Percentiles rank a stretch among this genome's conserved stretches.
phyloP scores from a whole-genome alignment of 2,888 invertebrate species.

The Tricholauxania praeusta region DNA sequence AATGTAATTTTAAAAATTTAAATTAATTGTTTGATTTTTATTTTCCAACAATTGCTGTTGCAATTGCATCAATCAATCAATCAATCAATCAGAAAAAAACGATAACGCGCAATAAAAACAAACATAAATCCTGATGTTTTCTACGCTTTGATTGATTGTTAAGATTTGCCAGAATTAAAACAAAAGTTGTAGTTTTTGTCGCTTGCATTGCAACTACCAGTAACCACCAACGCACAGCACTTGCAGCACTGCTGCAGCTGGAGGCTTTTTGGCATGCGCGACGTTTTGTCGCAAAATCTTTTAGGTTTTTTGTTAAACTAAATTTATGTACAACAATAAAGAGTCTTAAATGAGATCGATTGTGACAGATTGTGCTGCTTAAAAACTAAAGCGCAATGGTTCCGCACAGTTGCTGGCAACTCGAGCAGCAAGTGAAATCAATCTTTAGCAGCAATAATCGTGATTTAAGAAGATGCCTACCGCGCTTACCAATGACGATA shows the following conservation, averaged over 20 bases:
- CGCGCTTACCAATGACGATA: conserved; percentile 6
- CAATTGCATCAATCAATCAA: not conserved
- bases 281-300: not conserved
- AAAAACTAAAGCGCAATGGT: not conserved
- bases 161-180: no score
- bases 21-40: conserved; percentile 22
- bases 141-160: conserved; percentile 13
- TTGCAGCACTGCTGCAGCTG: not conserved
- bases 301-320: not conserved
- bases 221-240: not conserved
- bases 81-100: conserved; percentile 13
- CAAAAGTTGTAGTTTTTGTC: not conserved
- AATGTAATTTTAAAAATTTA: not conserved
- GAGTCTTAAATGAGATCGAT: conserved; percentile 29
- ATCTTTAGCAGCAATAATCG: conserved; percentile 18
- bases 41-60: not conserved
- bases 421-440: conserved; percentile 28
- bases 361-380: conserved; percentile 19
- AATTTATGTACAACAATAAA: conserved; percentile 29
- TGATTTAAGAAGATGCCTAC: conserved; percentile 20
- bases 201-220: not conserved
- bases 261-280: not conserved
- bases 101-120: not conserved
- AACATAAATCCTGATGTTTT: conserved; percentile 15
- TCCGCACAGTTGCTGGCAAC: not conserved